phyloP scores from a whole-genome alignment of 92 coral and sea anemone genomes.

The Parazoanthus swiftii region DNA sequence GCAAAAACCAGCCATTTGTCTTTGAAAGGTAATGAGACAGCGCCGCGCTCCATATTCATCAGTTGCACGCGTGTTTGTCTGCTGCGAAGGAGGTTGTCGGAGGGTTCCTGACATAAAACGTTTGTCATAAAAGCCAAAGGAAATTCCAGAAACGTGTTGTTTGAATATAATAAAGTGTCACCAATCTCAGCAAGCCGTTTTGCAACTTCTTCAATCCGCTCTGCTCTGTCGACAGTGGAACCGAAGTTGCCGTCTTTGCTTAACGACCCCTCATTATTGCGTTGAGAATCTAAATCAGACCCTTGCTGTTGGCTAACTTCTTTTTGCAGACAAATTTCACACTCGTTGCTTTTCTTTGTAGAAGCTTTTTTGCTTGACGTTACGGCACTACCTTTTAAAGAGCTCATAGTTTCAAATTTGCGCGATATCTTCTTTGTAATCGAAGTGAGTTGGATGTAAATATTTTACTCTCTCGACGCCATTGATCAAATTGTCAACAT shows the following conservation, averaged over 20 bases:
- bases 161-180: background rate
- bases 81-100: background rate
- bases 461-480: background rate
- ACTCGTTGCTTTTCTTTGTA: background rate
- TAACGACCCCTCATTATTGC: background rate
- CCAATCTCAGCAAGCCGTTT: conserved; percentile 25
- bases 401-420: background rate
- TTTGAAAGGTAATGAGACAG: background rate
- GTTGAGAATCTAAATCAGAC: background rate
- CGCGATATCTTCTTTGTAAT: background rate
- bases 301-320: background rate
- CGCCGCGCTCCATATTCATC: background rate
- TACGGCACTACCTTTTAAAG: background rate
- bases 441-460: background rate
- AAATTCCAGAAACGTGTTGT: too few species aligned
- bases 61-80: background rate
- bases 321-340: background rate
- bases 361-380: background rate
- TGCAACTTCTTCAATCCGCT: conserved; percentile 18
- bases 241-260: background rate
- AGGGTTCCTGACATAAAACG: background rate
- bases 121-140: background rate
- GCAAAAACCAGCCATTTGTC: background rate
- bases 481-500: background rate
- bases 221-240: background rate